A percentile compares a stretch with the other conserved stretches of the same genome.
These are phyloP conservation scores for Odontomyia ornata DNA, from an alignment of 2,888 invertebrate species.

Conservation along the genomic window DNA sequence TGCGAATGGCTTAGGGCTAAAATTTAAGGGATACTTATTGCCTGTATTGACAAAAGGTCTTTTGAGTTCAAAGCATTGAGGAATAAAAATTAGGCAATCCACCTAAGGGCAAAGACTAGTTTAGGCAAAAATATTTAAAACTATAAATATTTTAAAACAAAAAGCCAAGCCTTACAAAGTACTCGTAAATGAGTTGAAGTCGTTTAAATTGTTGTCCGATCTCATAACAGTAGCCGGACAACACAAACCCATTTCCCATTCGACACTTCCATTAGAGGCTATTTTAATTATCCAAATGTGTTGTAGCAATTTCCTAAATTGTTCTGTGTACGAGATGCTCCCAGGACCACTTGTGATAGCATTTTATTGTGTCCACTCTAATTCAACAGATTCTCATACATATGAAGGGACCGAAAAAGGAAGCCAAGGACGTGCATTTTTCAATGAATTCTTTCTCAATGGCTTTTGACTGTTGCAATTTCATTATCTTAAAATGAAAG, in stretches of 20 bases:
- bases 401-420: neutral
- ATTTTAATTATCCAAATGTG: conserved; percentile 62
- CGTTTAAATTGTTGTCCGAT: too few species aligned
- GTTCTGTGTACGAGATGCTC: conserved; percentile 48
- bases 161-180: too few species aligned
- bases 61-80: too few species aligned
- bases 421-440: conserved; percentile 10
- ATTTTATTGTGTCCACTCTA: conserved; percentile 32
- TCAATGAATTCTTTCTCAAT: conserved; percentile 3
- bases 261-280: conserved; percentile 35
- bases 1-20: neutral
- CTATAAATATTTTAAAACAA: too few species aligned
- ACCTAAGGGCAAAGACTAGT: too few species aligned
- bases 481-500: conserved; percentile 36
- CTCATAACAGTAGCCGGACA: too few species aligned
- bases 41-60: neutral
- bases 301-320: conserved; percentile 60
- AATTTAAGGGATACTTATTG: neutral
- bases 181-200: too few species aligned
- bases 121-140: too few species aligned
- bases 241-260: neutral
- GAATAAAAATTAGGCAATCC: too few species aligned
- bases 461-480: conserved; percentile 41
- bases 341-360: conserved; percentile 22
- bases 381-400: conserved; percentile 5